A percentile compares a stretch with the other conserved stretches of the same genome.
Evolutionary conservation across 2,888 invertebrate species (phyloP).

Genomic region (Melanophora roralis): DNA sequence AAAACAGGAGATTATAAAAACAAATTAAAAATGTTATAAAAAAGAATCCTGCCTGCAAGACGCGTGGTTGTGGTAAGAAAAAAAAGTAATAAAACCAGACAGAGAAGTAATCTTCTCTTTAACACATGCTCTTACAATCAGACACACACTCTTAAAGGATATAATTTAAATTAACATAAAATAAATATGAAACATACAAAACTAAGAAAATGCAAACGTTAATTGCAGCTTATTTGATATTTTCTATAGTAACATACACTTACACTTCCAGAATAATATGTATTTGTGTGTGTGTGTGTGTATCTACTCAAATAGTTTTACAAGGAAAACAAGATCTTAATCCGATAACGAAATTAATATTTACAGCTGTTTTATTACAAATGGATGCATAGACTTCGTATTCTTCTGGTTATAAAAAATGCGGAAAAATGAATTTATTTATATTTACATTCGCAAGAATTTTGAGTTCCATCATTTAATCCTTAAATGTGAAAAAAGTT

Average conservation of each 20-base stretch:
- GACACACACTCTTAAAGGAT: constrained; percentile 15
- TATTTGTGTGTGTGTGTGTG: neutral
- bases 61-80: constrained; percentile 27
- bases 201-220: constrained; percentile 7
- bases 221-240: constrained; percentile 24
- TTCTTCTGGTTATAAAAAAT: too few species aligned
- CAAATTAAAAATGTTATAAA: constrained; percentile 9
- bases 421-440: too few species aligned
- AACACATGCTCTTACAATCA: constrained; percentile 23
- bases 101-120: constrained; percentile 1
- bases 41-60: constrained; percentile 37
- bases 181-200: constrained; percentile 11
- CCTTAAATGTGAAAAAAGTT: too few species aligned
- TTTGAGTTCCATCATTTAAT: too few species aligned
- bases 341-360: neutral
- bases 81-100: neutral
- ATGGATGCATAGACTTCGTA: neutral
- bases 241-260: too few species aligned
- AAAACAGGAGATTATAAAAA: neutral
- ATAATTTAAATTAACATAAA: constrained; percentile 46
- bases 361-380: neutral
- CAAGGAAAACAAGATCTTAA: constrained; percentile 1
- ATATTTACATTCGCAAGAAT: too few species aligned
- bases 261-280: neutral
- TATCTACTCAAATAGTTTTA: too few species aligned